Evolutionary conservation across 1,140 invertebrate species (phyloP).

Genomic region (Anadara kagoshimensis): DNA sequence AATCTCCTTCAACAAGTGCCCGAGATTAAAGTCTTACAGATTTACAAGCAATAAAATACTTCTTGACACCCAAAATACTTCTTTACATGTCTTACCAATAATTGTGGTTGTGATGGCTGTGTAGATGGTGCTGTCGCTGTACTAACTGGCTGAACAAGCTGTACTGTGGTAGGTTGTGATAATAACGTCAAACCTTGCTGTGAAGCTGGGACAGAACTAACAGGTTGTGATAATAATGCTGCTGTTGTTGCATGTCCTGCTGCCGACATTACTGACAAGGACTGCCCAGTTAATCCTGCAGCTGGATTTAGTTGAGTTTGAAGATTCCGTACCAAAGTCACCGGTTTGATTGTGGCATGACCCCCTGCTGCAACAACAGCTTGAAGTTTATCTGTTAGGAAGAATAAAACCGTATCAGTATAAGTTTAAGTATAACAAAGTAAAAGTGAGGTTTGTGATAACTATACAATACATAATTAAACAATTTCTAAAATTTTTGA

Average conservation of each 20-base stretch:
- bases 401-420: background rate
- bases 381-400: constrained; percentile 46
- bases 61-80: no score
- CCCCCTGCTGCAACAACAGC: constrained; percentile 38
- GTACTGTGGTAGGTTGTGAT: constrained; percentile 21
- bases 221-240: constrained; percentile 1
- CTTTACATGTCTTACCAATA: constrained; percentile 19
- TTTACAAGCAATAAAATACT: no score
- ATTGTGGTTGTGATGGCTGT: constrained; percentile 39
- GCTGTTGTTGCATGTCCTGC: constrained; percentile 2
- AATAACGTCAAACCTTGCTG: constrained; percentile 23
- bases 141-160: constrained; percentile 37
- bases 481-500: no score
- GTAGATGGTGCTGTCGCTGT: constrained; percentile 24
- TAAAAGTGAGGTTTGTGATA: no score
- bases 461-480: no score
- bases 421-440: no score
- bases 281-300: constrained; percentile 27
- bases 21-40: no score
- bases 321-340: constrained; percentile 39
- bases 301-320: constrained; percentile 37
- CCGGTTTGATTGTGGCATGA: constrained; percentile 31
- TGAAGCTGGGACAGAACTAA: constrained; percentile 5
- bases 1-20: no score
- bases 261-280: constrained; percentile 27